phyloP scores from a whole-genome alignment of 2,113 vertebrate genomes.

The Aix galericulata region DNA sequence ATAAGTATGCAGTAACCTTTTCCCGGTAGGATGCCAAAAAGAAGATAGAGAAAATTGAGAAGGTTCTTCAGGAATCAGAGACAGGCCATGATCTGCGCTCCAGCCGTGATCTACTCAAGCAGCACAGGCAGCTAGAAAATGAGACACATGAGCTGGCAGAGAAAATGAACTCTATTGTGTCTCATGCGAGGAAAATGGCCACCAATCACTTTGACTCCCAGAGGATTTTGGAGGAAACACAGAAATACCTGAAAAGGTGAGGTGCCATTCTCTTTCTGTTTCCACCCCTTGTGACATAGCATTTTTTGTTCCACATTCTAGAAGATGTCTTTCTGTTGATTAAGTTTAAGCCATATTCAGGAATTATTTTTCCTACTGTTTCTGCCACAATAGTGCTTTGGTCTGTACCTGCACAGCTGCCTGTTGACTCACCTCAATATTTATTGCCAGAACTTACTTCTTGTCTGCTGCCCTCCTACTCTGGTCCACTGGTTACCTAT shows the following conservation, averaged over 20 bases:
- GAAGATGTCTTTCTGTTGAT: not conserved
- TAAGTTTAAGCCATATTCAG: not conserved
- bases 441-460: not conserved
- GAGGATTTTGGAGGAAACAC: constrained; percentile 82
- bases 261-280: not conserved
- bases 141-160: constrained; percentile 83
- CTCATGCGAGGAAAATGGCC: constrained; percentile 77
- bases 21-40: constrained; percentile 81
- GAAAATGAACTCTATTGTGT: constrained; percentile 85
- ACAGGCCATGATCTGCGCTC: constrained; percentile 83
- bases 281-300: not conserved
- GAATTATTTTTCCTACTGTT: not conserved
- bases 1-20: not conserved
- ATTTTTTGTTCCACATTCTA: not conserved
- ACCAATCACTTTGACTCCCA: constrained; percentile 86
- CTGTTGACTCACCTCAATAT: not conserved
- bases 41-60: constrained; percentile 87
- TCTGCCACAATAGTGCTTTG: not conserved
- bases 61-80: constrained; percentile 78
- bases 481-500: not conserved
- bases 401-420: not conserved
- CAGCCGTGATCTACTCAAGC: constrained; percentile 82
- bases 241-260: constrained; percentile 83
- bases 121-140: constrained; percentile 83
- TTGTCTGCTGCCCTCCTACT: not conserved